Evolutionary conservation across 2,113 vertebrate genomes (phyloP).

Genomic region (Morphnarchus princeps): DNA sequence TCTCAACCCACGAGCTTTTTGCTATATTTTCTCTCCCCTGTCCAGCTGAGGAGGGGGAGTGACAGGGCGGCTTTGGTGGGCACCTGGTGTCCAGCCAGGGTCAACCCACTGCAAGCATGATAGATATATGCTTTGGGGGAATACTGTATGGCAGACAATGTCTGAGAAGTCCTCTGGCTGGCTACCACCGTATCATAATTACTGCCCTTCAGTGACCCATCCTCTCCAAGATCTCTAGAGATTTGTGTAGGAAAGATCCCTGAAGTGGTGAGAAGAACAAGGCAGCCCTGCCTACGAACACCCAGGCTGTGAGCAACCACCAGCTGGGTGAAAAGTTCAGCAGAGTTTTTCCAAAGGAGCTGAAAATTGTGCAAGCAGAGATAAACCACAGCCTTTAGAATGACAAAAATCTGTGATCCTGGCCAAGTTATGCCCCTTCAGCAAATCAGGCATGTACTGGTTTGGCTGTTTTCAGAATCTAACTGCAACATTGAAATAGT

Average conservation of each 20-base stretch:
- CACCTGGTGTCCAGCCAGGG: no score
- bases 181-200: background rate
- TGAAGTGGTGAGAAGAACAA: background rate
- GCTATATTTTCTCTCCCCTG: no score
- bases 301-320: background rate
- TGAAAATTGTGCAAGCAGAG: background rate
- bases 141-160: background rate
- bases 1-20: no score
- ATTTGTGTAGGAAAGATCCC: background rate
- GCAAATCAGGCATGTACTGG: background rate
- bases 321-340: background rate
- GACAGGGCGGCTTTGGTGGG: no score
- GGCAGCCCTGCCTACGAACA: background rate
- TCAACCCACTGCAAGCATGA: no score
- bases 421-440: background rate
- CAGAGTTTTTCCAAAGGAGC: background rate
- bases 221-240: background rate
- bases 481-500: background rate
- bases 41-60: no score
- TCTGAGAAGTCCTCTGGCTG: background rate
- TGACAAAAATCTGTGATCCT: background rate
- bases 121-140: background rate
- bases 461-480: background rate
- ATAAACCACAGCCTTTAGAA: background rate
- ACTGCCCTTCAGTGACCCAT: background rate